These are phyloP conservation scores for Lepidurus arcticus DNA, from an alignment of 1,140 invertebrate genomes.

Conservation along the genomic window DNA sequence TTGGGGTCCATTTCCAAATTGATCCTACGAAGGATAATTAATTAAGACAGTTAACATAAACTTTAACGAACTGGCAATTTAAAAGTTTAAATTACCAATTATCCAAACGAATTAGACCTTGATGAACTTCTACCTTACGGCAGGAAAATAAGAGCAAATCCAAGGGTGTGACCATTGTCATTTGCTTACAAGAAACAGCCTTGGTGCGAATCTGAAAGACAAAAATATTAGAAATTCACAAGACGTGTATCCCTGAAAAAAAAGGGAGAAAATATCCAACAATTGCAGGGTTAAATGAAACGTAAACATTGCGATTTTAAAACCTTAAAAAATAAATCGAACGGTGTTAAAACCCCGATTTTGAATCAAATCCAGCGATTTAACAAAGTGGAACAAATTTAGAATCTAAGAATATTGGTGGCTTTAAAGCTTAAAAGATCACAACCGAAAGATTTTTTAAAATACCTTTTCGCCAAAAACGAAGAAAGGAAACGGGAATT, in stretches of 20 bases:
- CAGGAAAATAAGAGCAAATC: conserved; percentile 88
- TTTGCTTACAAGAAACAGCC: conserved; percentile 94
- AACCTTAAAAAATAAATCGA: no score
- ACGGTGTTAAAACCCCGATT: no score
- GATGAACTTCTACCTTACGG: conserved; percentile 67
- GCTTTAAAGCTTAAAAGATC: no score
- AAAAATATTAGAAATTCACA: neutral
- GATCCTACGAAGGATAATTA: conserved; percentile 53
- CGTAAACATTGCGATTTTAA: no score
- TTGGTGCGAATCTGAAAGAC: conserved; percentile 68
- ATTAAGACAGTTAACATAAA: neutral
- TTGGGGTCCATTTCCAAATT: conserved; percentile 77
- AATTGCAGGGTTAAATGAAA: no score
- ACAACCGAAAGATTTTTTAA: neutral
- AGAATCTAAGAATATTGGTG: no score
- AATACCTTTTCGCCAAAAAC: conserved; percentile 87
- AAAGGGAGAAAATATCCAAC: no score
- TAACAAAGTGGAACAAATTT: no score
- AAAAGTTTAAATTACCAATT: conserved; percentile 54
- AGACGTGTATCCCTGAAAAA: neutral
- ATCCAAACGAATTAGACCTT: conserved; percentile 64
- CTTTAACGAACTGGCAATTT: conserved; percentile 25
- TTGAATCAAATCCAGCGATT: no score
- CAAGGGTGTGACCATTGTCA: conserved; percentile 92
- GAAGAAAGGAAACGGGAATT: conserved; percentile 90